Base-by-base conservation (phyloP, 2,113 vertebrate species). In the Malurus melanocephalus region DNA sequence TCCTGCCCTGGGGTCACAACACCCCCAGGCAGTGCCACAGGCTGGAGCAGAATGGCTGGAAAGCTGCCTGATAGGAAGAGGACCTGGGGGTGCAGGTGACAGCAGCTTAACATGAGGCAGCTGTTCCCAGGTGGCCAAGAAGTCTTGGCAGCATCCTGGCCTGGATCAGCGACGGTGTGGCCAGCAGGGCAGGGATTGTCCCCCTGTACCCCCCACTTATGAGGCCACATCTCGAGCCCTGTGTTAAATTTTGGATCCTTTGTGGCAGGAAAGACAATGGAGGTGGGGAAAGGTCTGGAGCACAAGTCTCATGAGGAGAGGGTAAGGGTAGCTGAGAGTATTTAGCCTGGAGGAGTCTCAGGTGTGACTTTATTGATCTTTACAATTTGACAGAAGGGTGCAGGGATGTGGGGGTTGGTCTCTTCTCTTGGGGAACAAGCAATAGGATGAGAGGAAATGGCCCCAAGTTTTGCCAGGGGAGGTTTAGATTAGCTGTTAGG, bases 191-290 rank as follows among this genome's bases (percentile, higher is more conserved):
- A 30, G 30, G 0, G 49, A 62, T 55, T 21, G 6, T 30, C 10
- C 11, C 4, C 2, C 53, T 23, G 5, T 26, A 11, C 16, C 6
- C 2, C 1, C 13, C 3, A 3, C 16, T 69, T 1, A 7, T 53
- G 40, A 69, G 30, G 33, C 17, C 16, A 26, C 49, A 15, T 5
- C 33, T 56, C 24, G 2, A 42, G 26, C 49, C 21, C 30, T 64
- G 8, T 30, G 42, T 5, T 62, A 13, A 42, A 11, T 49, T 62
- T 15, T 55, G 20, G 7, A 4, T 56, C 30, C 17, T 62, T 48
- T 55, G 35, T 33, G 9, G 32, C 13, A 35, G 20, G 9, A 43
- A 13, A 8, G 33, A 22, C 14, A 56, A 1, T 10, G 8, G 21
- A 57, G 11, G 5, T 32, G 17, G 11, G 22, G 32, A 27, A 65